phyloP scores from a whole-genome alignment of 1,140 invertebrate species.

The Whitmania pigra region DNA sequence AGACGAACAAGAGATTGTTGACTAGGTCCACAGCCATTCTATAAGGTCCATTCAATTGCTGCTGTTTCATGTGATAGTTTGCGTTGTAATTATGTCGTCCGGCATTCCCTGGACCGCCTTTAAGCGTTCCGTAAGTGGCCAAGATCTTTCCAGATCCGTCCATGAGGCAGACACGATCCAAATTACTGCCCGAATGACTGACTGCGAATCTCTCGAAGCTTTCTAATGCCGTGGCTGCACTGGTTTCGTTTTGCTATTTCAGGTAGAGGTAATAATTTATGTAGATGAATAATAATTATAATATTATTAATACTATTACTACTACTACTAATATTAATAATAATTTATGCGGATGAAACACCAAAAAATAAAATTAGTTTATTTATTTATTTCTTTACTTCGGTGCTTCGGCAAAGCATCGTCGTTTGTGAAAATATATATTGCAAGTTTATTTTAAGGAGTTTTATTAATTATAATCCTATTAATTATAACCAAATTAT shows the following conservation, averaged over 20 bases:
- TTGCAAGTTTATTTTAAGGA: too few species aligned
- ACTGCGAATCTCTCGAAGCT: neutral
- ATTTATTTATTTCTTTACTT: too few species aligned
- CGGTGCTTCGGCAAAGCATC: too few species aligned
- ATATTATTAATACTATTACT: too few species aligned
- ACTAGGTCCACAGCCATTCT: neutral
- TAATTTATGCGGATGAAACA: too few species aligned
- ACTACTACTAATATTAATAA: too few species aligned
- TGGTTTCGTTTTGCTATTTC: conserved; percentile 2
- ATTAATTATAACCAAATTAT: too few species aligned
- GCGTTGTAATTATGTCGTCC: neutral
- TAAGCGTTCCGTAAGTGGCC: conserved; percentile 4
- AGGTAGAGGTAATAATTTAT: too few species aligned
- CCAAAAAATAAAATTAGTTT: too few species aligned
- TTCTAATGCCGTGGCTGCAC: neutral
- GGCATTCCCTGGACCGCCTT: neutral
- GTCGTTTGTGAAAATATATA: too few species aligned
- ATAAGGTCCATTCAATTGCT: neutral
- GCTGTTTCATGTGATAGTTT: neutral
- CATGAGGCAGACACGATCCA: neutral
- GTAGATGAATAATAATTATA: too few species aligned
- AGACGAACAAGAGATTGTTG: conserved; percentile 10
- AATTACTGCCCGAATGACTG: neutral
- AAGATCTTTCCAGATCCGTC: conserved; percentile 3
- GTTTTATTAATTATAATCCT: too few species aligned